These are phyloP conservation scores for Andrena bicolor DNA, from an alignment of 2,888 invertebrate species.

Conservation along the genomic window DNA sequence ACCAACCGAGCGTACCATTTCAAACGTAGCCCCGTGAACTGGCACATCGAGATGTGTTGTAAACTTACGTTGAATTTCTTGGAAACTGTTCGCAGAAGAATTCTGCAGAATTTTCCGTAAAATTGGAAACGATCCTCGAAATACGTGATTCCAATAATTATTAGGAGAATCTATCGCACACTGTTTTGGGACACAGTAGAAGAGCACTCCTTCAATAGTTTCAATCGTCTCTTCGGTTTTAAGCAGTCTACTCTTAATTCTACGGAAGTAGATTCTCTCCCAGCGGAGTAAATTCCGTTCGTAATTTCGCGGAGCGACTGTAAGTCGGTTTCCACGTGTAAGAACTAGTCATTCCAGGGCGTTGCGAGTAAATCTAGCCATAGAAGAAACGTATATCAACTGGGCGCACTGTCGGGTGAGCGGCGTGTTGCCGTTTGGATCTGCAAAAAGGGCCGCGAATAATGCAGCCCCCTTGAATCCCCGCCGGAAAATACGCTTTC, in stretches of 20 bases:
- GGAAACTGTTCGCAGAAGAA: no score
- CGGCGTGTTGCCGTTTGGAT: not conserved
- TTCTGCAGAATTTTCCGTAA: no score
- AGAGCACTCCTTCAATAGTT: no score
- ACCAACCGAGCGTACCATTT: no score
- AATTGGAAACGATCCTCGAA: no score
- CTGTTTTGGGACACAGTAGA: no score
- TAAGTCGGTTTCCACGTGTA: constrained; percentile 1
- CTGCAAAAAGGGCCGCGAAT: constrained; percentile 19
- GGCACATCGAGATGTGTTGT: no score
- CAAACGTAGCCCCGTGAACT: no score
- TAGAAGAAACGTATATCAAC: constrained; percentile 6
- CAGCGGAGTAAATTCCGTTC: not conserved
- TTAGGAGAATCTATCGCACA: no score
- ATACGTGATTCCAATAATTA: no score
- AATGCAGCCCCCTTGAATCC: constrained; percentile 21
- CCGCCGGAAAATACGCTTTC: constrained; percentile 30
- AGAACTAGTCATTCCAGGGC: not conserved
- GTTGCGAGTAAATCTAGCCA: constrained; percentile 12
- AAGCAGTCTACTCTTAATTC: not conserved
- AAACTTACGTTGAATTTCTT: no score
- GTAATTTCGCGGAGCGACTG: not conserved
- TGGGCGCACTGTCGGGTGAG: not conserved
- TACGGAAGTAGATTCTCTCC: not conserved
- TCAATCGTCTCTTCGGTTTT: no score